Evolutionary conservation across 2,113 vertebrate species (phyloP).

Genomic region (Spea multiplicata): DNA sequence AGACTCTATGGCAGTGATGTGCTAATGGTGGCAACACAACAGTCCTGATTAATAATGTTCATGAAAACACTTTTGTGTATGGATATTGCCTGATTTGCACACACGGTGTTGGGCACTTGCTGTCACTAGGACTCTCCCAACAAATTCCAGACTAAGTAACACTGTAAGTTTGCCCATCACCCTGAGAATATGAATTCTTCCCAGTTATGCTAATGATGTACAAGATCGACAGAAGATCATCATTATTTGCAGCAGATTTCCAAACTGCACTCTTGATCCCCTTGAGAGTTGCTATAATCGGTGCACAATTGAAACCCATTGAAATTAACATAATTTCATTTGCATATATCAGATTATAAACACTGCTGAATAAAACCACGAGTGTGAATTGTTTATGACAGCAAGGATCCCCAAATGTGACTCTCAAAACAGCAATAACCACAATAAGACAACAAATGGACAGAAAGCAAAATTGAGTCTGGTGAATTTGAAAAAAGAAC

Average conservation of each 20-base stretch:
- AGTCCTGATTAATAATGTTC: too few species aligned
- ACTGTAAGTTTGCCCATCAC: too few species aligned
- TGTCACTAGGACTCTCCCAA: too few species aligned
- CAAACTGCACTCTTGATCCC: background rate
- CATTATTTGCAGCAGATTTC: background rate
- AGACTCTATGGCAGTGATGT: too few species aligned
- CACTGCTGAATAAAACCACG: background rate
- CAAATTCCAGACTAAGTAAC: too few species aligned
- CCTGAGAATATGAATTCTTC: too few species aligned
- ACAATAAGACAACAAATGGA: background rate
- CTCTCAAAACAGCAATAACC: background rate
- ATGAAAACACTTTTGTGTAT: too few species aligned
- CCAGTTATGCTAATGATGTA: too few species aligned
- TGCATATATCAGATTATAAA: background rate
- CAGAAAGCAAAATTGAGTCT: background rate
- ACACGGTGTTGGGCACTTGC: too few species aligned
- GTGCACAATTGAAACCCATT: background rate
- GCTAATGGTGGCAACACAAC: too few species aligned
- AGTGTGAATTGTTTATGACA: background rate
- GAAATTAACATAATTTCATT: constrained; percentile 7
- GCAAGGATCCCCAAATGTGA: background rate
- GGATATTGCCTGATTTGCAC: too few species aligned
- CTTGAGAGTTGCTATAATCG: background rate
- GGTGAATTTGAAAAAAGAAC: background rate
- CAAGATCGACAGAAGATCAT: too few species aligned